Evolutionary conservation across 2,113 vertebrate species (phyloP), one percentile per base, ranked within the genome.

Genomic region (Phrynocephalus versicolor): DNA sequence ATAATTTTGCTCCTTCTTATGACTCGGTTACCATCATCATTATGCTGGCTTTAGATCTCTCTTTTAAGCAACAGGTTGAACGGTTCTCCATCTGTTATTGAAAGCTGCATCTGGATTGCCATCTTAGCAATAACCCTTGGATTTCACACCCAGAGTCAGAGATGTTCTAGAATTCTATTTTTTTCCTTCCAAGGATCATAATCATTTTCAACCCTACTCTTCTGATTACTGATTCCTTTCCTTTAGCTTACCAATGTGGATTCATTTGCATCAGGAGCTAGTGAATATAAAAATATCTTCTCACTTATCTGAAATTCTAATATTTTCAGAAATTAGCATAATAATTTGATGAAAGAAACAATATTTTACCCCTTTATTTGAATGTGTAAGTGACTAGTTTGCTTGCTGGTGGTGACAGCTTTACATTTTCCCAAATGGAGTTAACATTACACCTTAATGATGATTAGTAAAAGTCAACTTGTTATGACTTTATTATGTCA

Each of bases 311-410:
- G 1, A 73, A 73, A 73, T 74, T 27, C 13, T 67, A 39, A 41
- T 92, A 64, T 80, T 89, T 45, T 23, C 87, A 45, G 79, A 58
- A 57, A 10, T 72, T 9, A 85, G 13, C 37, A 27, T 89, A 75
- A 76, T 89, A 71, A n/a, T 79, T 76, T 67, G 23, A 33, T 70
- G 13, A 51, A 51, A 81, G 70, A 74, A 55, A 78, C 6, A 64
- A 78, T 12, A 71, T 60, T 70, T 82, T n/a, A 55, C 6, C 84
- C 88, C 41, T 6, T 58, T 69, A 55, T 82, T 81, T 69, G 88
- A 79, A 81, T 69, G 55, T 72, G 35, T 74, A 23, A 45, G 57
- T 88, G 76, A 14, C 3, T 74, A 16, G 37, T n/a, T 41, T 12
- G 3, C 30, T 41, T 12, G 3, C 30, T 13, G 1, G 4, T 62